Evolutionary conservation across 2,797 vertebrate species (phyloP).

Genomic region (Chelon labrosus): DNA sequence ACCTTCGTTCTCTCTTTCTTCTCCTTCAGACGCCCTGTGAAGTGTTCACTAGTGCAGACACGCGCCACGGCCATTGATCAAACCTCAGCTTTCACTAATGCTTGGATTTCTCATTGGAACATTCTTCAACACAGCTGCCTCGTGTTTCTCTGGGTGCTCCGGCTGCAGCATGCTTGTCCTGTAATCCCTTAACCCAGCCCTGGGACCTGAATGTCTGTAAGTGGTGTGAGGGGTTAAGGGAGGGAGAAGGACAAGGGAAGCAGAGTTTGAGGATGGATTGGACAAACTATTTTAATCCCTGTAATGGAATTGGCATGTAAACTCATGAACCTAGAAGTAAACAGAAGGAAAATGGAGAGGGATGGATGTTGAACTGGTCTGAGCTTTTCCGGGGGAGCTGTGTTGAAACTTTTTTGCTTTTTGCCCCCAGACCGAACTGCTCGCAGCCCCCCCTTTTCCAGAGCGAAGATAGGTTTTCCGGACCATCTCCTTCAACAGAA

Average conservation of each 20-base stretch:
- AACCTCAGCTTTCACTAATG: conserved; percentile 74
- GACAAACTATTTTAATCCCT: conserved; percentile 87
- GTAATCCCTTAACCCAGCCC: conserved; percentile 71
- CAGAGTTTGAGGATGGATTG: conserved; percentile 73
- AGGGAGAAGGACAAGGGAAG: conserved; percentile 66
- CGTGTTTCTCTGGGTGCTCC: conserved; percentile 62
- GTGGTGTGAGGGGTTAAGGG: conserved; percentile 72
- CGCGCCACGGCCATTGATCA: conserved; percentile 79
- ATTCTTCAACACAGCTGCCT: conserved; percentile 71
- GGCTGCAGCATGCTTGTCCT: conserved; percentile 59
- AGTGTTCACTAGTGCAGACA: conserved; percentile 79
- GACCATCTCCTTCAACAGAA: conserved; percentile 63
- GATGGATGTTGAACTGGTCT: conserved; percentile 73
- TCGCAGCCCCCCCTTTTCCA: conserved; percentile 24
- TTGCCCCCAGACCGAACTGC: conserved; percentile 49
- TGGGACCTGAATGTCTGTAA: conserved; percentile 78
- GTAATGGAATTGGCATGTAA: conserved; percentile 87
- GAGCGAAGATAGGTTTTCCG: conserved; percentile 71
- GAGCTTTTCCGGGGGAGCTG: conserved; percentile 68
- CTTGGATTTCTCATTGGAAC: conserved; percentile 63
- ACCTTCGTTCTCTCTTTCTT: conserved; percentile 73
- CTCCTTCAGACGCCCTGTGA: conserved; percentile 51
- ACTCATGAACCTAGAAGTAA: conserved; percentile 83
- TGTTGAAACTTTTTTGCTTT: conserved; percentile 72
- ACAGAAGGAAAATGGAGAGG: conserved; percentile 79